Base-by-base conservation (phyloP, 1,140 invertebrate genomes). In the Drosophila funebris region DNA sequence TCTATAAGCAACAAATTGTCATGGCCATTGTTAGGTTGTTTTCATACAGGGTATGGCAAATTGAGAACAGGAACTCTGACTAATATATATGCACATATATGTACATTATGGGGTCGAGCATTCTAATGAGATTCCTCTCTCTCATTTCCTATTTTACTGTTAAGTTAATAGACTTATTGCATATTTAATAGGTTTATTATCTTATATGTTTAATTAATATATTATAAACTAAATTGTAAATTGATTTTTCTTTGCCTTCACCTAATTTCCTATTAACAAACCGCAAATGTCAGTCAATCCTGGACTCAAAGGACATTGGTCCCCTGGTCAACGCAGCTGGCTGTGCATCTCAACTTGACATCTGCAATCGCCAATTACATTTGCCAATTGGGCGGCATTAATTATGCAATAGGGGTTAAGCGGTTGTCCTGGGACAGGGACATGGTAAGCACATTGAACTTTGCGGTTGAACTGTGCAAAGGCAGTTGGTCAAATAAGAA, bases 331-430 rank as follows among this genome's bases (percentile, higher is more conserved):
- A n/a, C n/a, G n/a, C n/a, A n/a, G n/a, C n/a, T n/a, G n/a, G n/a
- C n/a, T n/a, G n/a, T n/a, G n/a, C n/a, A n/a, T n/a, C n/a, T n/a
- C n/a, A n/a, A n/a, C n/a, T n/a, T n/a, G n/a, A n/a, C n/a, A n/a
- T n/a, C 31, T 27, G 48, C 61, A 73, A 69, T 67, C 13, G 36
- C 11, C 70, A 78, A 70, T 71, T 70, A 67, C 29, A 20, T 50
- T 22, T 67, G 36, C 39, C 61, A 64, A 68, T 50, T 54, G 71
- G 46, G 43, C n/a, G 64, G 5, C 13, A 48, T 87, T 88, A 87
- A 87, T 82, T 88, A 88, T 87, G 67, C 70, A 83, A 53, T 60
- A 50, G 54, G 77, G 77, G 31, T 80, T 67, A 60, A 48, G 33
- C 50, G 70, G 71, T 44, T 56, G 52, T 39, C 60, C 70, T 57